phyloP scores from a whole-genome alignment of 2,797 vertebrate genomes.

The Setipinna tenuifilis region DNA sequence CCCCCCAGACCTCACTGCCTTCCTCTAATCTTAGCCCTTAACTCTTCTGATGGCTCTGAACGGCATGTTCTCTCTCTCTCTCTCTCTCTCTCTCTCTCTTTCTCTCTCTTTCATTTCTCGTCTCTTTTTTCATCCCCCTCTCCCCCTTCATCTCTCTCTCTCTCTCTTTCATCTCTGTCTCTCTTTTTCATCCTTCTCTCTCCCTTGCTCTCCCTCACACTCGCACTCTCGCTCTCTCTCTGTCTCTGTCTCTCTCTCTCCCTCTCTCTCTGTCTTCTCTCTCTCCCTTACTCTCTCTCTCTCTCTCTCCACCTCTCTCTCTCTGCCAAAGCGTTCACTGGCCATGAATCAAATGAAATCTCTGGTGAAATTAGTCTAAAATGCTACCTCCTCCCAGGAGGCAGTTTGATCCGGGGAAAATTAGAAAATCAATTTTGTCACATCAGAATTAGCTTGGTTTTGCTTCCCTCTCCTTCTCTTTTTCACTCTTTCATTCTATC shows the following conservation, averaged over 20 bases:
- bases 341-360: slow-evolving; percentile 46
- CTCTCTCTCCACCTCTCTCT: not conserved
- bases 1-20: too few relatives aligned
- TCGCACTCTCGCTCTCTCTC: slow-evolving; percentile 20
- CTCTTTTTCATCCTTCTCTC: not conserved
- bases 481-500: slow-evolving; percentile 30
- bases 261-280: too few relatives aligned
- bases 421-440: slow-evolving; percentile 82
- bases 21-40: not conserved
- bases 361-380: slow-evolving; percentile 58
- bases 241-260: too few relatives aligned
- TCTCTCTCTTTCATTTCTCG: slow-evolving; percentile 32
- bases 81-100: too few relatives aligned
- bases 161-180: slow-evolving; percentile 26
- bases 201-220: not conserved
- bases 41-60: slow-evolving; percentile 11
- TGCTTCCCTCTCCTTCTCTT: slow-evolving; percentile 54
- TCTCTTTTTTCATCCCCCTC: too few relatives aligned
- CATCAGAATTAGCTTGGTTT: slow-evolving; percentile 69
- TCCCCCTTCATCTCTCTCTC: not conserved
- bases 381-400: slow-evolving; percentile 55
- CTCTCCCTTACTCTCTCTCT: too few relatives aligned
- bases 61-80: not conserved
- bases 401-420: slow-evolving; percentile 73
- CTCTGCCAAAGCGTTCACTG: slow-evolving; percentile 42